Evolutionary conservation across 2,113 vertebrate genomes (phyloP).

Genomic region (Phylloscopus whistleri): DNA sequence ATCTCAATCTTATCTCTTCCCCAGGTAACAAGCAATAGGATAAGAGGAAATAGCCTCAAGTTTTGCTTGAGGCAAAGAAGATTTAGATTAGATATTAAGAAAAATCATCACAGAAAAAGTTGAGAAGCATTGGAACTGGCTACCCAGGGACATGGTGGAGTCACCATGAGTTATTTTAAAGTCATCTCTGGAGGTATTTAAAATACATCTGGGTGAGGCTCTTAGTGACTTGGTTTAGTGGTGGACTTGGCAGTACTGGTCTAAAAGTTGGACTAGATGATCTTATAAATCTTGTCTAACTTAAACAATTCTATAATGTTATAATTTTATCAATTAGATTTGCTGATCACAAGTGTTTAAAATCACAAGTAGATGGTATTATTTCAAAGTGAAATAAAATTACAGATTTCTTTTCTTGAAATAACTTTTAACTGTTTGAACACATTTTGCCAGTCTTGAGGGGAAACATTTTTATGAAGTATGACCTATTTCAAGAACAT

Average conservation of each 20-base stretch:
- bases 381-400: background rate
- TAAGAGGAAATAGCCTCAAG: background rate
- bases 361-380: background rate
- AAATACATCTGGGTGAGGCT: background rate
- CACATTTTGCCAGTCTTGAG: background rate
- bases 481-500: background rate
- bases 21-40: background rate
- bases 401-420: background rate
- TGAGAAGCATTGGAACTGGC: background rate
- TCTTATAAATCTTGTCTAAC: background rate
- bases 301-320: background rate
- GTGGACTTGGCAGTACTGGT: background rate
- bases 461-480: background rate
- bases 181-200: background rate
- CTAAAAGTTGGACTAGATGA: background rate
- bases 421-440: background rate
- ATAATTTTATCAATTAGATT: background rate
- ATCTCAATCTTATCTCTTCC: background rate
- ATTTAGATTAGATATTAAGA: background rate
- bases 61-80: background rate
- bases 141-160: background rate
- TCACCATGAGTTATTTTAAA: background rate
- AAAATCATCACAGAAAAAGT: background rate
- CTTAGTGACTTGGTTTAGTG: background rate
- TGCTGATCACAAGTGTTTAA: background rate